Evolutionary conservation across 35 echinoderm and acorn worm genomes (phyloP).

Genomic region (Ophiothrix spiculata): DNA sequence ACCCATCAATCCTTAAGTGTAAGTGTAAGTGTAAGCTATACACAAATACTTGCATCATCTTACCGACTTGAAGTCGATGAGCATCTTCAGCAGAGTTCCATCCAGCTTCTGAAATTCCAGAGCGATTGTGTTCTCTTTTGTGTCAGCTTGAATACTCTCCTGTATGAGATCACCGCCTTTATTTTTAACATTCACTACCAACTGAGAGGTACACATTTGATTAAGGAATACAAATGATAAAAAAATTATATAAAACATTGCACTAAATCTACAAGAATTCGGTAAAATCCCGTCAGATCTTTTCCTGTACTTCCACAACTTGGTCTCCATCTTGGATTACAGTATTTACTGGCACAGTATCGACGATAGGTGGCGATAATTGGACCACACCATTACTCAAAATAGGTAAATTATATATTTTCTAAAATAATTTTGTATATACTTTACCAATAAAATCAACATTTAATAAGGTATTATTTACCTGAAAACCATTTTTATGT

Average conservation of each 20-base stretch:
- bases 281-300: background rate
- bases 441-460: too few relatives aligned
- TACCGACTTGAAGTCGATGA: conserved; percentile 93
- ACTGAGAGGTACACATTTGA: conserved; percentile 32
- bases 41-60: too few relatives aligned
- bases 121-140: conserved; percentile 56
- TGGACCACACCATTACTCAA: too few relatives aligned
- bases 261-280: background rate
- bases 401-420: too few relatives aligned
- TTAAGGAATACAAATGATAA: background rate
- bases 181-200: conserved; percentile 99
- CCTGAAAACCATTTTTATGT: too few relatives aligned
- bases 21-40: too few relatives aligned
- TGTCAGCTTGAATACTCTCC: conserved; percentile 77
- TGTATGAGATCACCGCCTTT: conserved; percentile 92
- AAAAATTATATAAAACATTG: conserved; percentile 4
- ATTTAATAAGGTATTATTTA: too few relatives aligned
- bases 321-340: background rate
- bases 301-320: background rate
- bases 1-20: too few relatives aligned
- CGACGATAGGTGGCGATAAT: too few relatives aligned
- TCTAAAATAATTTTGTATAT: too few relatives aligned
- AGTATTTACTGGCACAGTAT: too few relatives aligned
- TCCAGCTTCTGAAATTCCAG: conserved; percentile 90
- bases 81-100: conserved; percentile 81